These are phyloP conservation scores for Rhinolophus ferrumequinum DNA, from an alignment of 2,113 vertebrate genomes.

Conservation along the genomic window DNA sequence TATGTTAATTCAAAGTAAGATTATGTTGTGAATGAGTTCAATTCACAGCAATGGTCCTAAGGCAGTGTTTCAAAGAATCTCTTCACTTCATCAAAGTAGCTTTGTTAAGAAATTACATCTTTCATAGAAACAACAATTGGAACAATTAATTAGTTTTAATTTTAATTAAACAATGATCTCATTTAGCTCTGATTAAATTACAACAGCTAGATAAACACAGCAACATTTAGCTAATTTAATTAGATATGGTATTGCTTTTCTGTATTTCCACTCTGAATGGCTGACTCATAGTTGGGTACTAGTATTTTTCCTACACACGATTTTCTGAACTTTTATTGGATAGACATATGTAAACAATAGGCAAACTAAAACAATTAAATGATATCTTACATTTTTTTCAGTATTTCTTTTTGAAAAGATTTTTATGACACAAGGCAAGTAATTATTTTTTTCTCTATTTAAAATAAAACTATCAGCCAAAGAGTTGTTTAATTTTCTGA, in stretches of 20 bases:
- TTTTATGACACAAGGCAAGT: not conserved
- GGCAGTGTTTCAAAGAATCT: conserved; percentile 62
- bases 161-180: conserved; percentile 81
- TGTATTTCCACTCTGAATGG: conserved; percentile 71
- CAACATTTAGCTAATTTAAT: conserved; percentile 82
- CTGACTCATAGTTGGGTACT: not conserved
- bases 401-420: not conserved
- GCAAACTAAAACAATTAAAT: conserved; percentile 11
- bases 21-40: conserved; percentile 23
- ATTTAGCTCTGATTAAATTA: conserved; percentile 82
- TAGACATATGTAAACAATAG: not conserved
- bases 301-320: conserved; percentile 18
- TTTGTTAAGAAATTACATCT: conserved; percentile 72
- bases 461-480: not conserved
- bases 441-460: not conserved
- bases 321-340: conserved; percentile 30
- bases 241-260: conserved; percentile 73
- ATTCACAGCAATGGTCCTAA: conserved; percentile 61
- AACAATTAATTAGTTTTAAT: conserved; percentile 80
- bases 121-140: conserved; percentile 80
- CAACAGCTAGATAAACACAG: conserved; percentile 80
- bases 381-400: not conserved
- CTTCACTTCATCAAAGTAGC: conserved; percentile 69
- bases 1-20: conserved; percentile 25
- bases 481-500: not conserved